These are phyloP conservation scores for Isaurus tuberculatus DNA, from an alignment of 92 coral and sea anemone species.

Conservation along the genomic window DNA sequence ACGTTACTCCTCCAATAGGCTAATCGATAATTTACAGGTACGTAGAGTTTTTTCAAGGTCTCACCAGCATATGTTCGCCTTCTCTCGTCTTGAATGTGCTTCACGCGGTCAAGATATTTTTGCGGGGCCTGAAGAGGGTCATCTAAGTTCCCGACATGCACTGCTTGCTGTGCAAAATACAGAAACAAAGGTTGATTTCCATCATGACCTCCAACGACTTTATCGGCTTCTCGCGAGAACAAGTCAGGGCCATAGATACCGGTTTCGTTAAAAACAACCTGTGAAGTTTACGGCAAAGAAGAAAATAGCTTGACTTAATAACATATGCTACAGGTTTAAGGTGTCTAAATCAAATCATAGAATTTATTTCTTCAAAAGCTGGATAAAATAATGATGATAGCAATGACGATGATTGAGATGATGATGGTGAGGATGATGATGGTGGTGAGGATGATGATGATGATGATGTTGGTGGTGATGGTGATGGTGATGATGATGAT, in stretches of 20 bases:
- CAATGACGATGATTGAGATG: background rate
- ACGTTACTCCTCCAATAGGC: too few relatives aligned
- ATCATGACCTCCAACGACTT: slow-evolving; percentile 77
- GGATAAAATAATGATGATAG: background rate
- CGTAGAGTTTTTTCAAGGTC: background rate
- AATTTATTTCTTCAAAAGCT: background rate
- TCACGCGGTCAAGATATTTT: slow-evolving; percentile 81
- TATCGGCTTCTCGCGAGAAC: slow-evolving; percentile 92
- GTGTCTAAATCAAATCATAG: background rate
- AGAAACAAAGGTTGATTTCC: slow-evolving; percentile 85
- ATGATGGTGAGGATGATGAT: background rate
- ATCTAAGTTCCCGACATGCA: slow-evolving; percentile 90
- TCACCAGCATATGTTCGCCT: slow-evolving; percentile 92
- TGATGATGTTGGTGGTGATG: too few relatives aligned
- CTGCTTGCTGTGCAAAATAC: slow-evolving; percentile 98
- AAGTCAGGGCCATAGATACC: slow-evolving; percentile 94
- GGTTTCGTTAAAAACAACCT: slow-evolving; percentile 95
- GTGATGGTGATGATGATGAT: too few relatives aligned
- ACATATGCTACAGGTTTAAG: background rate
- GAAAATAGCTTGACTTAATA: background rate
- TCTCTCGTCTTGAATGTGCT: slow-evolving; percentile 78
- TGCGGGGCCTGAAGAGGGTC: slow-evolving; percentile 96
- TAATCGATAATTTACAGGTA: too few relatives aligned
- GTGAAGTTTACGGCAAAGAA: background rate
- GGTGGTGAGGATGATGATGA: background rate